Evolutionary conservation across 35 echinoderm and acorn worm species (phyloP).

Genomic region (Diadema setosum): DNA sequence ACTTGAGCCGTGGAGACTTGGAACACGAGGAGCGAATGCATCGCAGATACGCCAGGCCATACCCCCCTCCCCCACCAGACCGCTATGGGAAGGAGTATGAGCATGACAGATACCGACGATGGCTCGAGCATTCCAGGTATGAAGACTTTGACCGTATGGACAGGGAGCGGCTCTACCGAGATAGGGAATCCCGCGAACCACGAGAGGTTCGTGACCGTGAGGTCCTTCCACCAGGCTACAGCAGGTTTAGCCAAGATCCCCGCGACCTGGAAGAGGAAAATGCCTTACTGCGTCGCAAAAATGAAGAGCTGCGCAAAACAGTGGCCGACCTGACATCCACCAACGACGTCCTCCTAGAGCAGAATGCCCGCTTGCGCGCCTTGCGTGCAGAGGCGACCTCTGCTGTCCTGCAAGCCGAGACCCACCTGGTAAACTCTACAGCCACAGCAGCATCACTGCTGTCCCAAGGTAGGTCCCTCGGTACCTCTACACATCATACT

Average conservation of each 20-base stretch:
- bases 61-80: neutral
- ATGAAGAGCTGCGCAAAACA: slow-evolving; percentile 83
- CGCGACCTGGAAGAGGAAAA: slow-evolving; percentile 92
- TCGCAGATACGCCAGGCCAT: neutral
- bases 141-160: slow-evolving; percentile 61
- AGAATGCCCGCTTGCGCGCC: slow-evolving; percentile 89
- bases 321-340: slow-evolving; percentile 81
- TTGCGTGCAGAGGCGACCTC: slow-evolving; percentile 40
- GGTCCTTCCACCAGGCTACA: neutral
- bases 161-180: neutral
- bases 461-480: slow-evolving; percentile 40
- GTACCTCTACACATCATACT: slow-evolving; percentile 26
- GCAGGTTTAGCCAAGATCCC: neutral
- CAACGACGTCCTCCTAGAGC: slow-evolving; percentile 94
- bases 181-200: neutral
- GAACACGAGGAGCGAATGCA: slow-evolving; percentile 77
- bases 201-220: neutral
- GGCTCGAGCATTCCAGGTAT: neutral
- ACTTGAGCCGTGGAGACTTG: slow-evolving; percentile 83
- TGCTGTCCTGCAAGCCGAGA: slow-evolving; percentile 61
- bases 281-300: slow-evolving; percentile 59
- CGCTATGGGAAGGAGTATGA: slow-evolving; percentile 51
- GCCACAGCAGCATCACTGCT: slow-evolving; percentile 4
- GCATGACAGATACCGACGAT: slow-evolving; percentile 14
- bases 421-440: slow-evolving; percentile 64